Base-by-base conservation (phyloP, 2,888 invertebrate species). In the Encarsia formosa region DNA sequence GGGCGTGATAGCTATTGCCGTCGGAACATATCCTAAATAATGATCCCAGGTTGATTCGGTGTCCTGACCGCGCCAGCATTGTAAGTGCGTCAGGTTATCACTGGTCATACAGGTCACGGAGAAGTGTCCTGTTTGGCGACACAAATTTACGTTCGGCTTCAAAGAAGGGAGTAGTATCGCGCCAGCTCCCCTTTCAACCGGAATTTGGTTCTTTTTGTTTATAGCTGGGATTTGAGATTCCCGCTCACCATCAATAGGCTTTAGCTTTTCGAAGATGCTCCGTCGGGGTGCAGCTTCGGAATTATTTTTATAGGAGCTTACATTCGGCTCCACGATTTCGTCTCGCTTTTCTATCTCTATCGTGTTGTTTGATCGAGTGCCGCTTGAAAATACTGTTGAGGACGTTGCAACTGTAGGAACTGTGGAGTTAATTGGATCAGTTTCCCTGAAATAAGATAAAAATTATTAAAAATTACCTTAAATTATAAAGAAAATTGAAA, bases 321-420 rank as follows among this genome's bases (percentile, higher is more conserved):
- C 75, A 53, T 77, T 77, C 3, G 84, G 83, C 22, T 80, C 78
- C 41, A 80, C 75, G 35, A 81, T 74, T 61, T 84, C 85, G 67
- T 84, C 85, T 49, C 81, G 81, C 60, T 82, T 84, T 72, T 91
- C 91, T 40, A 91, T 86, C 5, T 86, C 79, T 59, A 92, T 91
- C 42, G 86, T 83, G 61, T 89, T 90, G 74, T 87, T 88, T 59
- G 81, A 81, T 66, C 88, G 88, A 1, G 86, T 85, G 0, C 87
- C 87, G 18, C 85, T 87, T 56, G 88, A 86, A 73, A 89, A 89
- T 59, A 83, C 81, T 54, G 79, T 79, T 1, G 76, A 74, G 15
- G 80, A 78, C n/a, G 78, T 76, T 47, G 75, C 71, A 0, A 66
- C 68, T 32, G 38, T 44, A 54, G 54, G 49, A 47, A 47, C 51